Conservation (phyloP, 2,113 vertebrate species). For the Anseranas semipalmata region DNA sequence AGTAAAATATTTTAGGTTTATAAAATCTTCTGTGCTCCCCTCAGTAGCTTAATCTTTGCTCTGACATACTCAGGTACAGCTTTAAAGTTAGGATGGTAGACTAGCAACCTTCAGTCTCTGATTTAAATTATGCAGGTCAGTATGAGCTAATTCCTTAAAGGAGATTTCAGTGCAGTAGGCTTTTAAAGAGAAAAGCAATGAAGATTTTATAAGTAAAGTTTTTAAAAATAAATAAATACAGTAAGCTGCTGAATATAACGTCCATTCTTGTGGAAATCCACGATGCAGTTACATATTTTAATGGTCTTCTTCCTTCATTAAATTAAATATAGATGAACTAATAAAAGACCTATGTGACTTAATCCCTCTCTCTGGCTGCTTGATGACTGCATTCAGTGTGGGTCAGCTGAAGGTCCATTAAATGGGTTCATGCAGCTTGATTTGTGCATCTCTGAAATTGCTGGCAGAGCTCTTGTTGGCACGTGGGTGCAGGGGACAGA, state of each 20-base stretch:
- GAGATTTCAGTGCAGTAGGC: neutral
- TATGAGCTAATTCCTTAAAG: neutral
- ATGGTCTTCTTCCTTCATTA: neutral
- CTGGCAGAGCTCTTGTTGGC: neutral
- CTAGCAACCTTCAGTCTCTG: neutral
- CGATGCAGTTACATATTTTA: rapidly evolving
- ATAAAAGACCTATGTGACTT: neutral
- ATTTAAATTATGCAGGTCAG: neutral
- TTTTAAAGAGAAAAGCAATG: constrained; percentile 9
- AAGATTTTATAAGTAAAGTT: neutral
- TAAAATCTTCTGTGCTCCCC: neutral
- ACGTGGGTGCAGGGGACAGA: neutral
- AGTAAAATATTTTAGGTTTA: neutral
- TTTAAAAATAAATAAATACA: neutral
- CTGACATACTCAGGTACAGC: neutral
- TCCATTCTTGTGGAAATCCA: neutral
- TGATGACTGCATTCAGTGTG: neutral
- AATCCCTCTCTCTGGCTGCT: neutral
- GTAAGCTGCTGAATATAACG: neutral
- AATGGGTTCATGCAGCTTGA: neutral
- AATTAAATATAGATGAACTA: neutral
- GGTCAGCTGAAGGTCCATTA: neutral
- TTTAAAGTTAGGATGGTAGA: neutral
- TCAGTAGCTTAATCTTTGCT: neutral
- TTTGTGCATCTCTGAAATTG: neutral